Conservation (phyloP, 2,797 vertebrate genomes). For the Phoeniculus purpureus region DNA sequence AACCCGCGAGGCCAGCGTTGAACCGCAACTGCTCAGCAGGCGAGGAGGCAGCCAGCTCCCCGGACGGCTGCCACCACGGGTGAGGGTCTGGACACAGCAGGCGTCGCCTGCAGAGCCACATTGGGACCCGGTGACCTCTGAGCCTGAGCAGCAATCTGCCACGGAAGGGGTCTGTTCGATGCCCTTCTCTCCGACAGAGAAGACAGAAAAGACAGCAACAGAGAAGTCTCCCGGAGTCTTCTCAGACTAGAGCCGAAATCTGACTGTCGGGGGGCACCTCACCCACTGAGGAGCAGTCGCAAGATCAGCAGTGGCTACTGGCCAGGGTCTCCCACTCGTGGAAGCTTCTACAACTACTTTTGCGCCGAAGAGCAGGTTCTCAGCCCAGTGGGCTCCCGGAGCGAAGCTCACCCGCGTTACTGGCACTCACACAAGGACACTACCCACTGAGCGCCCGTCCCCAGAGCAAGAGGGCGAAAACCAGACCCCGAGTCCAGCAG, state of each 20-base stretch:
- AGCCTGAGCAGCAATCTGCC: not conserved
- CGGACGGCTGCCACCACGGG: not conserved
- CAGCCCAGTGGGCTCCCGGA: not conserved
- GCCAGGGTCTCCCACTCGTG: not conserved
- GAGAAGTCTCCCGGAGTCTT: not conserved
- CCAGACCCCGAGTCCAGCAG: not conserved
- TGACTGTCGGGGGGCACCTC: not conserved
- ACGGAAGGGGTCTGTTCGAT: not conserved
- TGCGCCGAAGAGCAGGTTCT: not conserved
- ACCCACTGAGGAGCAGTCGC: too few species aligned
- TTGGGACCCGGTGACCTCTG: not conserved
- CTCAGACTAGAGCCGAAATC: not conserved
- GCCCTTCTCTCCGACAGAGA: not conserved
- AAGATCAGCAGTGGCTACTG: too few species aligned
- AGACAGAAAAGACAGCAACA: too few species aligned
- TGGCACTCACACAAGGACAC: not conserved
- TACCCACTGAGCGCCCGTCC: rapidly evolving
- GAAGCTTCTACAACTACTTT: not conserved
- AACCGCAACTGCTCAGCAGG: not conserved
- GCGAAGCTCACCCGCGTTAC: not conserved
- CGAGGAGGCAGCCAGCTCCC: not conserved
- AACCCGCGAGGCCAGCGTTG: not conserved
- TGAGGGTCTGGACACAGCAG: not conserved
- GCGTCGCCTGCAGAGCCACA: not conserved
- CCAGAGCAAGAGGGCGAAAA: not conserved